Evolutionary conservation across 2,888 invertebrate genomes (phyloP), one percentile per base, ranked within the genome.

Genomic region (Pammene aurita): DNA sequence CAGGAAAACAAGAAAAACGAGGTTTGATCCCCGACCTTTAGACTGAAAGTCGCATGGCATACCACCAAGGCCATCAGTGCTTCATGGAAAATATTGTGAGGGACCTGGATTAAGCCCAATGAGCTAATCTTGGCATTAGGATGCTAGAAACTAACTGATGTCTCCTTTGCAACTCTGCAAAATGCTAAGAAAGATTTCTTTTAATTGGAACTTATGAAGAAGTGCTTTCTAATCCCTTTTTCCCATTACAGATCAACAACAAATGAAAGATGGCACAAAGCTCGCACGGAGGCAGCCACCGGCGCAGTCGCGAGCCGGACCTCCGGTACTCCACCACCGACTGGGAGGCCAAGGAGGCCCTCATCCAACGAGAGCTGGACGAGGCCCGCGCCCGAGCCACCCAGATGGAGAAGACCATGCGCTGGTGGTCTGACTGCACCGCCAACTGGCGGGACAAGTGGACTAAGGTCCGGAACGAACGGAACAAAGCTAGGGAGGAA

Each of bases 371-470:
- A 58, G 99, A 99, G 84, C 92, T 99, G 74, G 98, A 99, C 81
- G 99, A 99, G 83, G 98, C 98, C 0, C 93, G 98, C 75, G 98
- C 98, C 5, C 92, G 99, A 72, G 98, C 98, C 14, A 96, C 98
- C 0, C 99, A 99, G 89, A 99, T 99, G 99, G 99, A 99, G 95
- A 69, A 69, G 16, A 98, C 98, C 0, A 98, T 98, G 97, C 92
- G 97, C 71, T 98, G 98, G 98, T 98, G 96, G 99, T 98, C 97
- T 63, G 99, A 99, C 87, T 98, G 98, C 83, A 98, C 98, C 0
- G 96, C 97, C 0, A 97, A 97, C 84, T 98, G 98, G 98, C 93
- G 98, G 44, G 97, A 97, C 84, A 98, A 98, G 80, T 98, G 98
- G 98, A 96, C 96, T 92, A 95, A 98, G 94, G 96, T 77, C 46